Evolutionary conservation across 2,113 vertebrate genomes (phyloP).

Genomic region (Polyodon spathula): DNA sequence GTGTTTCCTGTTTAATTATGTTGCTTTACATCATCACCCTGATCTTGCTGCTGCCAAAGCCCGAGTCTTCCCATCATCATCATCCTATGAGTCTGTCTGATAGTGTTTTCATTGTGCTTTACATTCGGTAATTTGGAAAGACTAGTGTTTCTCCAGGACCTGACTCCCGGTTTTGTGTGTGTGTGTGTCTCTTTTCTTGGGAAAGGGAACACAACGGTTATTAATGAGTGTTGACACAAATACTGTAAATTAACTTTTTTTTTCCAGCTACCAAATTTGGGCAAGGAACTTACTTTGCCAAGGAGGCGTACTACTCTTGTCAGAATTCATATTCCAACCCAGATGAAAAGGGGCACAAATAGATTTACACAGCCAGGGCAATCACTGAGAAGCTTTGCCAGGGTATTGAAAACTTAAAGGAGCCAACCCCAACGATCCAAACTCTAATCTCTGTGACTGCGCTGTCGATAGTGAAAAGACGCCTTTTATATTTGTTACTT

Average conservation of each 20-base stretch:
- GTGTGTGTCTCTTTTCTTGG: no score
- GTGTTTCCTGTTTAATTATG: no score
- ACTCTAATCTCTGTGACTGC: slow-evolving; percentile 33
- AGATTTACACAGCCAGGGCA: slow-evolving; percentile 36
- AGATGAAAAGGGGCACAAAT: slow-evolving; percentile 26
- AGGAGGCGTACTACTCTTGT: slow-evolving; percentile 36
- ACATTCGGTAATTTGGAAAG: no score
- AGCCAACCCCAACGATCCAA: slow-evolving; percentile 24
- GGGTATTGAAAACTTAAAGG: slow-evolving; percentile 20
- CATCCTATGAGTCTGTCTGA: no score
- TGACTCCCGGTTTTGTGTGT: no score
- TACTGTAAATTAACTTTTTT: background rate
- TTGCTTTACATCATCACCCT: no score
- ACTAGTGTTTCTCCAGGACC: no score
- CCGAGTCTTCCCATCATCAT: no score
- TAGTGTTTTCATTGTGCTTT: no score
- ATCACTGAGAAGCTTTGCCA: slow-evolving; percentile 32
- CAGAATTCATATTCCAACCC: slow-evolving; percentile 28
- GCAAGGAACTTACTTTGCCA: slow-evolving; percentile 39
- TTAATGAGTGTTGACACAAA: no score
- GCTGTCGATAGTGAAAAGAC: slow-evolving; percentile 28
- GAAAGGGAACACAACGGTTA: background rate
- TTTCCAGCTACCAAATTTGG: slow-evolving; percentile 31
- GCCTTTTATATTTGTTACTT: slow-evolving; percentile 37
- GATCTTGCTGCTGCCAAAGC: no score